These are phyloP conservation scores for Apostichopus californicus DNA, from an alignment of 35 echinoderm and acorn worm genomes.

Conservation along the genomic window DNA sequence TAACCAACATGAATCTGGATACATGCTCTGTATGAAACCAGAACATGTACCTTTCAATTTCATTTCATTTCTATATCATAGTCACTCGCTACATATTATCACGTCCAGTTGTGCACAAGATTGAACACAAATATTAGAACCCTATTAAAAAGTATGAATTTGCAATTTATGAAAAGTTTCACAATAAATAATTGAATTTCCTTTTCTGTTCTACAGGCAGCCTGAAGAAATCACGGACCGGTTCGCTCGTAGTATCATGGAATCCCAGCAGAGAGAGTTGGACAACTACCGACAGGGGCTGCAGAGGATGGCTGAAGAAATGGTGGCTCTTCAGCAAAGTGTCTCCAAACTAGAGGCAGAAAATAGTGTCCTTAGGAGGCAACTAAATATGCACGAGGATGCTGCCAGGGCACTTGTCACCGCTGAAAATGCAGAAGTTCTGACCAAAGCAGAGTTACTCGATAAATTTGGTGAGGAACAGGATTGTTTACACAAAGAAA, in stretches of 20 bases:
- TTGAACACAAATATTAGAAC: no score
- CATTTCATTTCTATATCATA: no score
- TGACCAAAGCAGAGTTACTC: conserved; percentile 79
- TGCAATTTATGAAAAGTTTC: no score
- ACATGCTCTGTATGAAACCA: no score
- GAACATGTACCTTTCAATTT: no score
- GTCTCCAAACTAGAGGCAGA: conserved; percentile 76
- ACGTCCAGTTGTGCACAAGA: no score
- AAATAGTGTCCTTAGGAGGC: conserved; percentile 75
- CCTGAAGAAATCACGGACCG: conserved; percentile 46
- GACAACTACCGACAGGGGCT: conserved; percentile 87
- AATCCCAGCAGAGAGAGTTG: conserved; percentile 89
- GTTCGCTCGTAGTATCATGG: conserved; percentile 66
- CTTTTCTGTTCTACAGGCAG: not conserved
- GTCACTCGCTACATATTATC: no score
- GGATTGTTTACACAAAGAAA: not conserved
- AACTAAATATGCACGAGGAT: conserved; percentile 95
- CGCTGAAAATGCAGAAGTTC: conserved; percentile 63
- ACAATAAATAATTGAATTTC: not conserved
- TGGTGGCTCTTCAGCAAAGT: conserved; percentile 69
- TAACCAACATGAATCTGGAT: no score
- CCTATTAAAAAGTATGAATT: no score
- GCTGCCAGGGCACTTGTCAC: conserved; percentile 76
- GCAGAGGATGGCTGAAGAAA: conserved; percentile 92
- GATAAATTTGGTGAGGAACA: conserved; percentile 79